A percentile compares a stretch with the other conserved stretches of the same genome.
Conservation (phyloP, 2,797 vertebrate genomes). For the Melanotaenia parkinsoni region DNA sequence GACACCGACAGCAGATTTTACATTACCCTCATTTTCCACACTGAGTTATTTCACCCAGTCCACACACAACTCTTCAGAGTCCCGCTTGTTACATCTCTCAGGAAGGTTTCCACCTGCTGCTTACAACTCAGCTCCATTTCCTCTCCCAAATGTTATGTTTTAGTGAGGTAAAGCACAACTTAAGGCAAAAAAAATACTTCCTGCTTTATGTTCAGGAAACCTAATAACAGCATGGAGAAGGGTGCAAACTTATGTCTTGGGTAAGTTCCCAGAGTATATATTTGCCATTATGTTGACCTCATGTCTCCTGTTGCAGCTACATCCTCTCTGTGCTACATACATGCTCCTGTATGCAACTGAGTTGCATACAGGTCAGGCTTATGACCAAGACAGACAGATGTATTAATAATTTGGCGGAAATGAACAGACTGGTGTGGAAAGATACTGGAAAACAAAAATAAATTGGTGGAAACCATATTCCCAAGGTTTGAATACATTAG, state of each 20-base stretch:
- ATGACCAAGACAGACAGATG: slow-evolving; percentile 26
- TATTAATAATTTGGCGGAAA: slow-evolving; percentile 28
- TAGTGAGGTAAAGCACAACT: slow-evolving; percentile 4
- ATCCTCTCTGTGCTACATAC: slow-evolving; percentile 9
- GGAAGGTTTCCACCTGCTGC: slow-evolving; percentile 8
- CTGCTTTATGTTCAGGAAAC: slow-evolving; percentile 24
- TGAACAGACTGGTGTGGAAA: slow-evolving; percentile 16
- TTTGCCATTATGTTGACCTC: not conserved
- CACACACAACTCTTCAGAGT: slow-evolving; percentile 22
- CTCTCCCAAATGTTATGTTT: slow-evolving; percentile 24
- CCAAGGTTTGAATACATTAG: not conserved
- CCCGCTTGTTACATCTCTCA: slow-evolving; percentile 23
- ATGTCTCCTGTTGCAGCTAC: slow-evolving; percentile 24
- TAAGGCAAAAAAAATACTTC: not conserved
- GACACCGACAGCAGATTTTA: slow-evolving; percentile 24
- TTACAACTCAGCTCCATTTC: slow-evolving; percentile 16
- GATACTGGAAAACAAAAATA: slow-evolving; percentile 34
- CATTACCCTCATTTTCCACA: slow-evolving; percentile 11
- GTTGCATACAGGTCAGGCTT: slow-evolving; percentile 72
- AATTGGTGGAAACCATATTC: not conserved
- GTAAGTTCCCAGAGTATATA: not conserved
- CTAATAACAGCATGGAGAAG: slow-evolving; percentile 13
- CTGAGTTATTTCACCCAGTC: slow-evolving; percentile 43
- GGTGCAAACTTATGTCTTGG: slow-evolving; percentile 6
- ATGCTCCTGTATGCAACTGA: slow-evolving; percentile 39